Evolutionary conservation across 2,113 vertebrate genomes (phyloP).

Genomic region (Ochotona curzoniae): DNA sequence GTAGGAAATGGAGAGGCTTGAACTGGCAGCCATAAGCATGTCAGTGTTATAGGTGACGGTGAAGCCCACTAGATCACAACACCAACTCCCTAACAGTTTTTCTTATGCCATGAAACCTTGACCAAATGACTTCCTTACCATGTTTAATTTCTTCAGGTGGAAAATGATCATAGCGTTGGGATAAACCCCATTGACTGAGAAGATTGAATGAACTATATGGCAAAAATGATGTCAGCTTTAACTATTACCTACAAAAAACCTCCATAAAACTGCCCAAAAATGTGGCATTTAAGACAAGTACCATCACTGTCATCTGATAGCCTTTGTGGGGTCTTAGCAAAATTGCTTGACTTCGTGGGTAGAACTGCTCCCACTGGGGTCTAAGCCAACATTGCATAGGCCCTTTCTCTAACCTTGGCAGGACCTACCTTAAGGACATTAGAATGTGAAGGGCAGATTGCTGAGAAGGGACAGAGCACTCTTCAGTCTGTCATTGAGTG

Average conservation of each 20-base stretch:
- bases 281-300: neutral
- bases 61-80: too few relatives aligned
- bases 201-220: neutral
- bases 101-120: neutral
- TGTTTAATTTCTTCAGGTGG: neutral
- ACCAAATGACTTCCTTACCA: neutral
- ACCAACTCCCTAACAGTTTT: neutral
- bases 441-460: neutral
- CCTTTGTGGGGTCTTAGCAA: neutral
- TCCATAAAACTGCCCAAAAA: too few relatives aligned
- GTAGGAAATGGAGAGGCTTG: too few relatives aligned
- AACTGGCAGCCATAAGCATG: too few relatives aligned
- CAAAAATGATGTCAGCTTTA: neutral
- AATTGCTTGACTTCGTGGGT: neutral
- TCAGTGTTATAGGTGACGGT: too few relatives aligned
- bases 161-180: neutral
- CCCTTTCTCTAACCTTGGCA: neutral
- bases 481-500: neutral
- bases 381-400: neutral
- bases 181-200: neutral
- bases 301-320: neutral
- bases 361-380: neutral
- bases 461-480: neutral
- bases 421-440: neutral
- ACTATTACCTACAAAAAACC: too few relatives aligned